phyloP scores from a whole-genome alignment of 2,888 invertebrate genomes.

The Achlya flavicornis region DNA sequence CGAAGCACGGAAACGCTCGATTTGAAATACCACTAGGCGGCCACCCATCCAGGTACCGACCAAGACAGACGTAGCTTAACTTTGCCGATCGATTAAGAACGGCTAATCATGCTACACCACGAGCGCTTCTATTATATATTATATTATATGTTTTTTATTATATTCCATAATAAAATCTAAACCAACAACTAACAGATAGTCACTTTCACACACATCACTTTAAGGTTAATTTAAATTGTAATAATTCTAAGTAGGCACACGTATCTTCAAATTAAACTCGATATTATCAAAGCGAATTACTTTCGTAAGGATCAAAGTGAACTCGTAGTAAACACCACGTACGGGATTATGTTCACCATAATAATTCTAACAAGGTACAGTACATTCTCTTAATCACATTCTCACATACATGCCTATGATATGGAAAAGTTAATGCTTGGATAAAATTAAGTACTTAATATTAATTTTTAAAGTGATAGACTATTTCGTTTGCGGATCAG shows the following conservation, averaged over 20 bases:
- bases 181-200: too few species aligned
- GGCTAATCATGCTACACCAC: too few species aligned
- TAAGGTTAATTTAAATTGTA: neutral
- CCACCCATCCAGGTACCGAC: too few species aligned
- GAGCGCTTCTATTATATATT: too few species aligned
- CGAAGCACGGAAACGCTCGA: too few species aligned
- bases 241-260: neutral
- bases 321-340: conserved; percentile 42
- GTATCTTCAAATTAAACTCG: conserved; percentile 27
- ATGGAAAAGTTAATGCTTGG: conserved; percentile 52
- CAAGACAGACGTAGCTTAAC: too few species aligned
- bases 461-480: conserved; percentile 28
- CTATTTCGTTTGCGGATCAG: neutral
- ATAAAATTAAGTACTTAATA: conserved; percentile 54
- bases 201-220: too few species aligned
- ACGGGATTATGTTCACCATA: conserved; percentile 60
- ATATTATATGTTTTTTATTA: too few species aligned
- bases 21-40: too few species aligned
- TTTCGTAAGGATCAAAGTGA: conserved; percentile 25
- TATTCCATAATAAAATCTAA: too few species aligned
- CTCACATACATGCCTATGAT: conserved; percentile 47
- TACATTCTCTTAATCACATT: conserved; percentile 69
- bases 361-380: conserved; percentile 66
- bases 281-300: conserved; percentile 14
- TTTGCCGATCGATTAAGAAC: too few species aligned